Conservation (phyloP, 2,888 invertebrate species). For the Urechis unicinctus region DNA sequence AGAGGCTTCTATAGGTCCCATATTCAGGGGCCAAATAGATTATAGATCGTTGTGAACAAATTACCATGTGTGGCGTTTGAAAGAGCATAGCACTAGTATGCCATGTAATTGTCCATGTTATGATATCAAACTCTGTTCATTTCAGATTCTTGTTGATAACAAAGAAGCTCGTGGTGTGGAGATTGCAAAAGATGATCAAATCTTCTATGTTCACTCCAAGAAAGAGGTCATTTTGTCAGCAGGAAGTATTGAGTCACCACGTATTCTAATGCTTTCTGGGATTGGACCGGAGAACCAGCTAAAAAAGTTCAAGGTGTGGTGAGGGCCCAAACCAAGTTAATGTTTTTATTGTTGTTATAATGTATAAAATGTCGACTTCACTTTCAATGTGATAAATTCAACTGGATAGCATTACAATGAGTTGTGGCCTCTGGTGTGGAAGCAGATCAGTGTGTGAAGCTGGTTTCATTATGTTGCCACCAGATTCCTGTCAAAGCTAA, state of each 20-base stretch:
- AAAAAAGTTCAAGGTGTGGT: conserved; percentile 50
- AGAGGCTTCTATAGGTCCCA: no score
- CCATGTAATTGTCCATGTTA: no score
- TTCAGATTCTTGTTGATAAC: conserved; percentile 31
- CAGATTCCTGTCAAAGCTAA: conserved; percentile 20
- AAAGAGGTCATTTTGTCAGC: conserved; percentile 45
- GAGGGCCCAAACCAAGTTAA: background rate
- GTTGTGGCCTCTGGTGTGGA: no score
- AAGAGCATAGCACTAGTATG: no score
- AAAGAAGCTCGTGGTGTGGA: conserved; percentile 34
- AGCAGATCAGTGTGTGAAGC: background rate
- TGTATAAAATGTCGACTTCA: no score
- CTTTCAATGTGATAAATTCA: no score
- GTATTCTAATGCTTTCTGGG: conserved; percentile 46
- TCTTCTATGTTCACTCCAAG: conserved; percentile 27
- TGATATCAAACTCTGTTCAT: background rate
- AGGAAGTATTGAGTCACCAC: conserved; percentile 46
- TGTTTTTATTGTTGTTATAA: no score
- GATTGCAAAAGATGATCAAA: conserved; percentile 26
- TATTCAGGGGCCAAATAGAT: no score
- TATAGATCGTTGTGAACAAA: no score
- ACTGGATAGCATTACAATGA: no score
- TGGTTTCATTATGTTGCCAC: background rate
- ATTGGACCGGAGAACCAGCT: conserved; percentile 46
- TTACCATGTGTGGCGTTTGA: no score